Evolutionary conservation across 2,888 invertebrate species (phyloP).

Genomic region (Zele albiditarsus): DNA sequence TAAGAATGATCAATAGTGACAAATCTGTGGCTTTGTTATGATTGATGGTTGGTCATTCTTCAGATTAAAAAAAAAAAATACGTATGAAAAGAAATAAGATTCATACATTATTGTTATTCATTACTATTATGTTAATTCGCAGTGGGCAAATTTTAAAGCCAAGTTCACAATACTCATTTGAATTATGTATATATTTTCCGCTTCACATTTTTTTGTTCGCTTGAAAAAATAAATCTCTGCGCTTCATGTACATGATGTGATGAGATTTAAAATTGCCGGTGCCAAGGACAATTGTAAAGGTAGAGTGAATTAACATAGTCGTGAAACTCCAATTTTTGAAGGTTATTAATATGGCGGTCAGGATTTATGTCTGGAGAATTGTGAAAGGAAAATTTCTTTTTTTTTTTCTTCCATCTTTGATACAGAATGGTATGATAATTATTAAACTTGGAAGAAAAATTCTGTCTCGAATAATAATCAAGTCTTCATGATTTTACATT

Average conservation of each 20-base stretch:
- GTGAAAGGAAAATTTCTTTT: background rate
- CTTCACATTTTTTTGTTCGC: background rate
- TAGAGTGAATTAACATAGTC: background rate
- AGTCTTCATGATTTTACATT: background rate
- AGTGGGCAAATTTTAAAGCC: background rate
- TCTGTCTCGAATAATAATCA: background rate
- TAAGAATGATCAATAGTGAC: background rate
- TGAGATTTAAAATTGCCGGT: background rate
- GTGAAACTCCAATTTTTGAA: background rate
- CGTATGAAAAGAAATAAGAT: background rate
- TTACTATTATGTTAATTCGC: background rate
- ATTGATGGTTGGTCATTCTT: background rate
- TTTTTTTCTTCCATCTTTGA: background rate
- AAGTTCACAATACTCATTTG: background rate
- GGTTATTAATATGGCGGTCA: background rate
- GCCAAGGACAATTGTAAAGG: background rate
- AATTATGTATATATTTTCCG: slow-evolving; percentile 1
- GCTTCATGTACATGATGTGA: background rate
- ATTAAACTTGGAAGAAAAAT: background rate
- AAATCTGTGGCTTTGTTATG: background rate
- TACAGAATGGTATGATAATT: background rate
- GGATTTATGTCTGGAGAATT: background rate
- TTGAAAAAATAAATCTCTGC: background rate
- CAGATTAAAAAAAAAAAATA: background rate
- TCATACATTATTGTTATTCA: background rate